Evolutionary conservation across 2,113 vertebrate genomes (phyloP), one percentile per base, ranked within the genome.

Genomic region (Lepisosteus oculatus): DNA sequence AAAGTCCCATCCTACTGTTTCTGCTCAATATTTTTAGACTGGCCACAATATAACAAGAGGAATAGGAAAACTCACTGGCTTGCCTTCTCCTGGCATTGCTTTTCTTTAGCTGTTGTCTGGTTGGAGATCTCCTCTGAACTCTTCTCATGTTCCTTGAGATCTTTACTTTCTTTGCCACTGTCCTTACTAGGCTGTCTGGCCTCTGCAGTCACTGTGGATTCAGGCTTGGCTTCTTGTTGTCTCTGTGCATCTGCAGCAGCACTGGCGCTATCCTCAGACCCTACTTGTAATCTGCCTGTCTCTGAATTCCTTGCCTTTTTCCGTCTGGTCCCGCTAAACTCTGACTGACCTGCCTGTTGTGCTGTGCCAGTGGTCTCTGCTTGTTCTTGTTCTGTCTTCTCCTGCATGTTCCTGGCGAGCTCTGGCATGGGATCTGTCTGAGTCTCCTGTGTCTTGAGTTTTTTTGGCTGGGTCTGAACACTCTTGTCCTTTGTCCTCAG

Each of bases 401-500:
- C 47, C 47, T 5, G 47, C 55, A 70, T 59, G 56, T 1, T 51
- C 1, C 54, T 3, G 5, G 1, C 29, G 47, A 54, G 8, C 3
- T 69, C 63, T 11, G 54, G 57, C 15, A 0, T 59, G 47, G 71
- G 42, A 8, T 84, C 83, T 3, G 80, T 87, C 75, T 88, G 90
- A 0, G 89, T 85, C 29, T 80, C 75, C 76, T 83, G 77, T 68
- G 55, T 5, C 3, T 1, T 73, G 42, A 72, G 80, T 11, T 0
- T 0, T 42, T 81, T 67, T 3, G 13, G 8, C 4, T 0, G 0
- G 0, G 89, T 90, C 71, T 90, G 90, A 3, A 85, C 86, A 15
- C 0, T 0, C 47, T 11, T 72, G 0, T 61, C 0, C 43, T 0
- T 9, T 0, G 71, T 9, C 65, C 61, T 11, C 3, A 0, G 5